Evolutionary conservation across 2,113 vertebrate genomes (phyloP), one percentile per base, ranked within the genome.

Genomic region (Emydura subglobosa): DNA sequence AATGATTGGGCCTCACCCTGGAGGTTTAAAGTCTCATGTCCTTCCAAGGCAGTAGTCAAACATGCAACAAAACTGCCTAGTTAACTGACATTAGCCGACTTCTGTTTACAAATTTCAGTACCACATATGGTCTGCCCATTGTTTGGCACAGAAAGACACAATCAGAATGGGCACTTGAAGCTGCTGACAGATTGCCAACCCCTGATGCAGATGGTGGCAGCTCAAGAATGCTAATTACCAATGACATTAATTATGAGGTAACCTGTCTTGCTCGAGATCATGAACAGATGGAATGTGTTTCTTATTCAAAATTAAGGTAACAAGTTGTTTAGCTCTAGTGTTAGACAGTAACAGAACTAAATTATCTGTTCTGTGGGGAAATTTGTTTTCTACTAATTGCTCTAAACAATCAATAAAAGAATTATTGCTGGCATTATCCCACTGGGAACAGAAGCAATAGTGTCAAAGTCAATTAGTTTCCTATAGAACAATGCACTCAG

Each of bases 381-480:
- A 96, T 94, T 96, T 96, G 95, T 94, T 96, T 97, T 96, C 94
- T 0, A 2, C 96, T 97, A 97, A 97, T 98, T 98, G 92, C 93
- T 95, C 81, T 91, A 95, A 87, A 96, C 91, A 96, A 96, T 96
- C 88, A 95, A 85, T 94, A 97, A 93, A 95, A 96, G 88, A 96
- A 95, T 97, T 94, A 96, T 91, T 94, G 84, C 87, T 91, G 78
- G 82, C 87, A 82, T 90, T 80, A 92, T 87, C 97, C 97, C 92
- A 96, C 85, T 83, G 97, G 87, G 97, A 95, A 92, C 31, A 92
- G 91, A 91, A 88, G 65, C 89, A 95, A 90, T 79, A 84, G 87
- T 97, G 94, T 97, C 96, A 97, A 95, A 98, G 95, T 97, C 95
- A 98, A 98, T 97, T 98, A 98, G 84, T 92, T 97, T 91, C 92